Base-by-base conservation (phyloP, 2,797 vertebrate genomes). In the Petrocephalus schoutedeni region DNA sequence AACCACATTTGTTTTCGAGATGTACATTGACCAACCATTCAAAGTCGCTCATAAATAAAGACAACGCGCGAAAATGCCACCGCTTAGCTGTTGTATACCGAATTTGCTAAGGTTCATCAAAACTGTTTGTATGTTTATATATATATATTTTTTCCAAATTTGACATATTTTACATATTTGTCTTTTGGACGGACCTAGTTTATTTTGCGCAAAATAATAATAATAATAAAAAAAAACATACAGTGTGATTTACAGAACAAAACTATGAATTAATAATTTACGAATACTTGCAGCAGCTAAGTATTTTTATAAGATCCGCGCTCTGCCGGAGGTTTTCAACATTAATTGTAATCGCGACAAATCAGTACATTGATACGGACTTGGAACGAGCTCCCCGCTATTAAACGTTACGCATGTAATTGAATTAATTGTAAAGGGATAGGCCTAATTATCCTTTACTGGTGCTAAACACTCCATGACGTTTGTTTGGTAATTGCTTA, bases 1-100 rank as follows among this genome's bases (percentile, higher is more conserved):
- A 90, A 88, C 86, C 90, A 90, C 87, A 89, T 88, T 87, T 64
- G 90, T 89, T 89, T 90, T 87, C 84, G 86, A 84, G 54, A 14
- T 57, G 51, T 23, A 12, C 28, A 32, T 85, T 85, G 36, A 57
- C 36, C 82, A 57, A 7, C 28, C 84, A 85, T 85, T 85, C 51
- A 85, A 32, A 32, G n/a, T 51, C 19, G 9, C 49, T 9, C 45
- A 58, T 86, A 86, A 86, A 86, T 56, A 9, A 21, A 23, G 45
- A 41, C 21, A 53, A 7, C 45, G 14, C 32, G 32, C 4, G 1
- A 28, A 71, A 36, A 36, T 71, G 28, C 28, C 4, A 12, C 14
- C 32, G 32, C 28, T 71, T 16, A 36, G 6, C 49, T 28, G 41
- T 54, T 28, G 4, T 54, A 51, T 51, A 21, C 9, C 9, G 8